Evolutionary conservation across 2,888 invertebrate species (phyloP), one percentile per base, ranked within the genome.

Genomic region (Drosophila borealis): DNA sequence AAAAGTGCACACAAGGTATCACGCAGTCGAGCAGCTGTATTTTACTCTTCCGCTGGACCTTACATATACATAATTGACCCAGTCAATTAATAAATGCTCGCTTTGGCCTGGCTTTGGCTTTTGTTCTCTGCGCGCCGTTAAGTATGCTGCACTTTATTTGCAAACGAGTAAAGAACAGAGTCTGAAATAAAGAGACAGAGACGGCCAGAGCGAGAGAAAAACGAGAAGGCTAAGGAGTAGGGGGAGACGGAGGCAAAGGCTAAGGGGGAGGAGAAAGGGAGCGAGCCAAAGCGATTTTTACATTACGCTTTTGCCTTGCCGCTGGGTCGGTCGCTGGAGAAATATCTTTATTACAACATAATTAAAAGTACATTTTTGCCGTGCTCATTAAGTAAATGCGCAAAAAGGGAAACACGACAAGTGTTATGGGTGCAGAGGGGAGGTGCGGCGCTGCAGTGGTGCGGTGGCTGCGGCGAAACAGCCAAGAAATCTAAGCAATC

Each of bases 41-140:
- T 9, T 8, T 1, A 19, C 14, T 19, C 33, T 8, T 41, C n/a
- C 10, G 19, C 29, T 37, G 48, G 11, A 46, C 42, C n/a, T 9
- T 42, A 60, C 36, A 56, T 61, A 54, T 54, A 69, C 64, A 69
- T 72, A 77, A 77, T 77, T 77, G 76, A 77, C 66, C 73, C 82
- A 73, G 82, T 78, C 85, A 82, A 81, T 85, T 82, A 81, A 81
- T 77, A 81, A 81, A 79, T 77, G 68, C 76, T 64, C 61, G 60
- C 71, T 66, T 64, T 77, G 79, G 37, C 74, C 53, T 56, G 59
- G 62, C 64, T n/a, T 51, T 66, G 76, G 68, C 77, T 67, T 74
- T 78, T 78, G 70, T 74, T 74, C 71, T 57, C n/a, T 10, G 53
- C 10, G 64, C 70, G 60, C 74, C 54, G 63, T 70, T 74, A 78